A percentile compares a stretch with the other conserved stretches of the same genome.
These are phyloP conservation scores for Phymatocera aterrima DNA, from an alignment of 2,888 invertebrate species.

Conservation along the genomic window DNA sequence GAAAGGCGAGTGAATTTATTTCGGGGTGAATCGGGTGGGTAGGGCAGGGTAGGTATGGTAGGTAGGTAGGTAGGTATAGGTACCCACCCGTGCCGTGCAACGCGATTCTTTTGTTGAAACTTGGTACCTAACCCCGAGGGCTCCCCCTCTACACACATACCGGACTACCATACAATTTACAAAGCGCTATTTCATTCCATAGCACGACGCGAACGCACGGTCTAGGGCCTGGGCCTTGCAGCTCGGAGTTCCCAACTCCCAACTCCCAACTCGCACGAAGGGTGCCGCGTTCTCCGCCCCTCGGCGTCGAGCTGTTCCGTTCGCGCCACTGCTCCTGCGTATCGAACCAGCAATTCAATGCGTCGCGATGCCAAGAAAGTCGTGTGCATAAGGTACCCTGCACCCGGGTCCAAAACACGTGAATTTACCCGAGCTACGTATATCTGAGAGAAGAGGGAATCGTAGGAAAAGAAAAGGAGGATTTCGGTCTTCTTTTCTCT, in stretches of 20 bases:
- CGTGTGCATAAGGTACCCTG: background rate
- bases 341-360: background rate
- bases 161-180: background rate
- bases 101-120: conserved; percentile 72
- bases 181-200: conserved; percentile 44
- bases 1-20: conserved; percentile 60
- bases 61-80: no score
- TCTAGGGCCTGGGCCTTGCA: conserved; percentile 33
- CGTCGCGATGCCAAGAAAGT: background rate
- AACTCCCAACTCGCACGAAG: conserved; percentile 27
- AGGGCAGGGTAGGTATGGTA: no score
- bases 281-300: conserved; percentile 33
- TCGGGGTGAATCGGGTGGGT: conserved; percentile 69
- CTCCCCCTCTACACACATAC: conserved; percentile 45
- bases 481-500: no score
- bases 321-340: background rate
- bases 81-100: conserved; percentile 67
- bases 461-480: no score
- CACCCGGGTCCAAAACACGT: background rate
- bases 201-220: conserved; percentile 15
- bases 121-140: conserved; percentile 48
- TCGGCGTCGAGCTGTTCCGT: background rate
- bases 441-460: no score
- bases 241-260: no score
- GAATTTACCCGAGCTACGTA: no score